Conservation (phyloP, 2,797 vertebrate species). For the Helarctos malayanus region DNA sequence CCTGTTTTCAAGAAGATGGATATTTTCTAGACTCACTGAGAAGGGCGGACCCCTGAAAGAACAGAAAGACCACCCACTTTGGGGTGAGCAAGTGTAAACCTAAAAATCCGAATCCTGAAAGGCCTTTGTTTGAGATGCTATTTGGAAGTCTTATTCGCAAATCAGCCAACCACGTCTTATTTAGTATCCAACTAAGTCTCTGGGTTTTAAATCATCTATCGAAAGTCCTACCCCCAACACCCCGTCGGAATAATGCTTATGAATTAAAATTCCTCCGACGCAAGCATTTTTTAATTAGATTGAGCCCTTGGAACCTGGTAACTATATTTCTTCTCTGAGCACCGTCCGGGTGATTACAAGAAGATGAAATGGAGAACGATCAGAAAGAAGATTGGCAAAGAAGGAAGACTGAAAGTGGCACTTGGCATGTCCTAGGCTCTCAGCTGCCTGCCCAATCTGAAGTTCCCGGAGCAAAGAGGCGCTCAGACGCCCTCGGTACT, state of each 20-base stretch:
- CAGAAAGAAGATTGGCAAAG: slow-evolving; percentile 42
- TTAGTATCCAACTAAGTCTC: slow-evolving; percentile 59
- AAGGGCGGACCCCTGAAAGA: background rate
- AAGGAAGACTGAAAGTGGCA: background rate
- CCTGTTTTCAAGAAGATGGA: background rate
- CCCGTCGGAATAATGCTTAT: slow-evolving; percentile 67
- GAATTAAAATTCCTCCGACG: slow-evolving; percentile 73
- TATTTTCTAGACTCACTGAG: background rate
- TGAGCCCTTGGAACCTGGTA: slow-evolving; percentile 78
- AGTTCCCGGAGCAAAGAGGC: background rate
- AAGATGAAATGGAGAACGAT: slow-evolving; percentile 68
- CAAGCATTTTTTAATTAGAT: slow-evolving; percentile 83
- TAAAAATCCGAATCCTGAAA: background rate
- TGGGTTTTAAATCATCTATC: slow-evolving; percentile 72
- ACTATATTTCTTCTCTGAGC: slow-evolving; percentile 76
- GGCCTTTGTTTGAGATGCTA: background rate
- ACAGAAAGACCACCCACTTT: background rate
- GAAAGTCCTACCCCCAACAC: background rate
- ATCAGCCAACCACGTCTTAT: slow-evolving; percentile 53
- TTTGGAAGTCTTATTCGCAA: slow-evolving; percentile 47
- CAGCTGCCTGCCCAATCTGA: background rate
- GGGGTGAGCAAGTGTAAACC: background rate
- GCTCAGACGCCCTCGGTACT: slow-evolving; percentile 71
- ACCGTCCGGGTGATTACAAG: slow-evolving; percentile 63
- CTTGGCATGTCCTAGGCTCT: slow-evolving; percentile 27